Conservation (phyloP, 2,888 invertebrate genomes). For the Candidula unifasciata region DNA sequence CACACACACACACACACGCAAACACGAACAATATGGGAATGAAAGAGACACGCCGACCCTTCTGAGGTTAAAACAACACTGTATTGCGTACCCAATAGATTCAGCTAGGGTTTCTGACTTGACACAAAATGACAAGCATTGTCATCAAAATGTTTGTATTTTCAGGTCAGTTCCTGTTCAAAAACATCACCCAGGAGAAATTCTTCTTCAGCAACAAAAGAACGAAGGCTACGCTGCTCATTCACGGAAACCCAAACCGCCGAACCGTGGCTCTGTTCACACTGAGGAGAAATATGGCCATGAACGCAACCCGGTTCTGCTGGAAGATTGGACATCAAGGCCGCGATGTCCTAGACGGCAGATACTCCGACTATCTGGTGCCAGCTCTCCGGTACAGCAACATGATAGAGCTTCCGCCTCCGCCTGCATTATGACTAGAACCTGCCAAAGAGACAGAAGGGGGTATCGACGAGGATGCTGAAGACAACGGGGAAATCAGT, state of each 20-base stretch:
- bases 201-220: conserved; percentile 50
- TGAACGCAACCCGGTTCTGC: conserved; percentile 63
- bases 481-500: background rate
- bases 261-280: conserved; percentile 63
- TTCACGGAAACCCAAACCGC: conserved; percentile 44
- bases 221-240: conserved; percentile 49
- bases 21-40: no score
- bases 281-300: conserved; percentile 64
- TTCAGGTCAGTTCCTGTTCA: conserved; percentile 58
- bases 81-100: no score
- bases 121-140: no score
- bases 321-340: conserved; percentile 69
- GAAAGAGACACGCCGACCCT: no score
- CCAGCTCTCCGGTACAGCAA: conserved; percentile 47
- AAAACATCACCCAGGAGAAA: conserved; percentile 49
- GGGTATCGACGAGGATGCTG: background rate
- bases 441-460: background rate
- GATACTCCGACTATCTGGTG: conserved; percentile 64
- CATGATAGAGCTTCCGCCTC: conserved; percentile 49
- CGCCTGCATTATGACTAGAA: conserved; percentile 46
- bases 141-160: background rate
- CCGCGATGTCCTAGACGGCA: conserved; percentile 64
- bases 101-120: no score
- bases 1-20: no score
- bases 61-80: no score